phyloP scores from a whole-genome alignment of 2,888 invertebrate species.

The Palloptera scutellata region DNA sequence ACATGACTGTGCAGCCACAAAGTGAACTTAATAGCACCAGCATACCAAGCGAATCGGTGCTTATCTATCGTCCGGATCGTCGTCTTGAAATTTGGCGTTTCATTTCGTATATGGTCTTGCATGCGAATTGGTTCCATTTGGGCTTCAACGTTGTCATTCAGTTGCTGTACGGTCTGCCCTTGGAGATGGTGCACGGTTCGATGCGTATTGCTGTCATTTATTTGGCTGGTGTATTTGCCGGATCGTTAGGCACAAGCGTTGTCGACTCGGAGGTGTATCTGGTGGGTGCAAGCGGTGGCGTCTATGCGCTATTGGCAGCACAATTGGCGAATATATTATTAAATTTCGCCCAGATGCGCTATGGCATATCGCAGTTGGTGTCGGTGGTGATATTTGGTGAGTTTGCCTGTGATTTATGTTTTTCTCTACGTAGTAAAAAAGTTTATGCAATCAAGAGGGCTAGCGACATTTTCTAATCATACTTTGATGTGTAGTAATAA shows the following conservation, averaged over 20 bases:
- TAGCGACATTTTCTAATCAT: too few relatives aligned
- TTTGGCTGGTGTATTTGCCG: constrained; percentile 90
- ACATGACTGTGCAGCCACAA: constrained; percentile 69
- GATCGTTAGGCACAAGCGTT: constrained; percentile 83
- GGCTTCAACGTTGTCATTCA: constrained; percentile 95
- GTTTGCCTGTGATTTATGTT: constrained; percentile 30
- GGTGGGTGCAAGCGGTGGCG: constrained; percentile 97
- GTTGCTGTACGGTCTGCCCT: constrained; percentile 88
- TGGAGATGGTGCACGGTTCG: constrained; percentile 97
- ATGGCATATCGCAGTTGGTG: constrained; percentile 86
- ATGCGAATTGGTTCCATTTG: constrained; percentile 95
- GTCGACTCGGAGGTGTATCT: constrained; percentile 94
- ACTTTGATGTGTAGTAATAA: too few relatives aligned
- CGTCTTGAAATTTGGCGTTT: constrained; percentile 93
- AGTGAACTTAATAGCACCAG: constrained; percentile 81
- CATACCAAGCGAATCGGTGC: constrained; percentile 90
- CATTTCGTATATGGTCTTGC: constrained; percentile 91
- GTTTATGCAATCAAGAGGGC: too few relatives aligned
- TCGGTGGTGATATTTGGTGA: constrained; percentile 91
- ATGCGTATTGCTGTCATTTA: constrained; percentile 87
- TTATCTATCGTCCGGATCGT: constrained; percentile 93
- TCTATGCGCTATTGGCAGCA: constrained; percentile 94
- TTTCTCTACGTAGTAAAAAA: too few relatives aligned
- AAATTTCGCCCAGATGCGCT: constrained; percentile 95
- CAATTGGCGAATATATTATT: constrained; percentile 94